Evolutionary conservation across 2,113 vertebrate species (phyloP), one percentile per base, ranked within the genome.

Genomic region (Stigmatopora nigra): DNA sequence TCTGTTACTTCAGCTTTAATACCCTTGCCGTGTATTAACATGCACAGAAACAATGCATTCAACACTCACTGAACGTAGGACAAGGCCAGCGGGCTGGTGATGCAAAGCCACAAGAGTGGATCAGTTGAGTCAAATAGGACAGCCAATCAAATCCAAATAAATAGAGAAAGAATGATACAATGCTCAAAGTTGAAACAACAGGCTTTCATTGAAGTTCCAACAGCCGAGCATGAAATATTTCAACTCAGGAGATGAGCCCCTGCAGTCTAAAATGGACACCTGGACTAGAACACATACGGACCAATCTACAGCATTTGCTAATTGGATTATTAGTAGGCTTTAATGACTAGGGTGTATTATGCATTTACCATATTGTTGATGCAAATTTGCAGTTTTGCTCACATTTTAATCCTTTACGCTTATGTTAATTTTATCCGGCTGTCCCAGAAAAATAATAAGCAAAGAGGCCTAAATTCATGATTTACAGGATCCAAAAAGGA

Each of bases 21-120:
- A 76, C 74, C 71, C 64, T 61, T 57, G 73, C n/a, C 75, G 76
- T 4, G 65, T 64, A 78, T 83, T 81, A 73, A 76, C 80, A 80
- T 22, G 13, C 68, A 65, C 68, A 78, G 59, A 81, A 85, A 70
- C 74, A 68, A 82, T 77, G 69, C 68, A 82, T 83, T 83, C 82
- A 84, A 76, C 68, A 65, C 65, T 73, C 57, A 38, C 71, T 9
- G 17, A 71, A 64, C 1, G 57, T 56, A 65, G 68, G 49, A 78
- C 57, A 78, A 49, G 65, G 76, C 57, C 61, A 45, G 44, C n/a
- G 62, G 53, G 59, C 70, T 63, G 55, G 35, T 65, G 36, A 36
- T 7, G 5, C 65, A 61, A 63, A 38, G 2, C 0, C 9, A 38
- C 41, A 56, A 13, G 31, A 68, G 64, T 14, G 13, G 36, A 66